Percentiles rank a stretch among this genome's conserved stretches.
phyloP scores from a whole-genome alignment of 1,140 invertebrate genomes.

The Drosophila pruinosa region DNA sequence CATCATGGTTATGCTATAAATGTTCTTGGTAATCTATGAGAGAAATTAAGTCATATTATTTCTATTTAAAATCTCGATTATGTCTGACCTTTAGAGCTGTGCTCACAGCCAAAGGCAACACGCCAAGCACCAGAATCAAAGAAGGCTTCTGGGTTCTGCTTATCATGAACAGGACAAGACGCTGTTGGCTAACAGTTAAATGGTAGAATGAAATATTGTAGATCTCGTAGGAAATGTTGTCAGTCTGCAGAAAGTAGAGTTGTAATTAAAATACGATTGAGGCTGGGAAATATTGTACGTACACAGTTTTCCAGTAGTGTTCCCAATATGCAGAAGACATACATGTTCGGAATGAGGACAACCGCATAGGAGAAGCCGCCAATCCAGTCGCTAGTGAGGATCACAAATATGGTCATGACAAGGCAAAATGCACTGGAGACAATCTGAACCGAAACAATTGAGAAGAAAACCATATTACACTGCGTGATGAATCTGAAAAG shows the following conservation, averaged over 20 bases:
- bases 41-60: background rate
- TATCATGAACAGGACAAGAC: conserved; percentile 44
- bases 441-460: conserved; percentile 37
- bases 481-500: conserved; percentile 25
- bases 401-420: conserved; percentile 39
- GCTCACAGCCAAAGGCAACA: conserved; percentile 48
- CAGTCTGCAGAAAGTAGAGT: background rate
- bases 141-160: conserved; percentile 35
- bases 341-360: conserved; percentile 34
- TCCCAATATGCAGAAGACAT: conserved; percentile 51
- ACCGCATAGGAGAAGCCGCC: conserved; percentile 36
- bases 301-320: conserved; percentile 49
- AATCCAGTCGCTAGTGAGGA: conserved; percentile 37
- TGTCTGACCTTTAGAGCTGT: conserved; percentile 46
- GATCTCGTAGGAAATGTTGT: conserved; percentile 36
- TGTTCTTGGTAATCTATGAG: conserved; percentile 45
- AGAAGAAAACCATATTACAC: conserved; percentile 38
- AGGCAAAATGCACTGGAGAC: conserved; percentile 36
- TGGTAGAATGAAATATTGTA: conserved; percentile 58
- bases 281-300: background rate
- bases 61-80: too few species aligned
- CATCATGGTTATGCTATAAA: conserved; percentile 70
- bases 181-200: conserved; percentile 25
- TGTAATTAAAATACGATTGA: background rate
- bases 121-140: conserved; percentile 29